Percentiles rank a stretch among this genome's conserved stretches.
Conservation (phyloP, 2,797 vertebrate genomes). For the Carapus acus region DNA sequence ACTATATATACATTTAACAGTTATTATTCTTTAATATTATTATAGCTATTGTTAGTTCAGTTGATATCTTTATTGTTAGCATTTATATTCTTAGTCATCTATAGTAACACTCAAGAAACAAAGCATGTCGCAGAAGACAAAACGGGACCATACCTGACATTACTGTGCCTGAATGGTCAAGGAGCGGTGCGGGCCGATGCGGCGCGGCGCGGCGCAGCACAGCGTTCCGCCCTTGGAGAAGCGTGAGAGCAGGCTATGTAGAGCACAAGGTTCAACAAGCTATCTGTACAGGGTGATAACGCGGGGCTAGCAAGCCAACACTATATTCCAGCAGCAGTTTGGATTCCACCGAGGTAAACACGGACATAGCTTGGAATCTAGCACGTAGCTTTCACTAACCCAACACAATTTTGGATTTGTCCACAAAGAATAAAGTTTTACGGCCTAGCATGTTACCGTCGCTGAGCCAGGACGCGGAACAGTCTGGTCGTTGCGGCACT, state of each 20-base stretch:
- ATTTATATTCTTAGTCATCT: slow-evolving; percentile 62
- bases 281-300: slow-evolving; percentile 72
- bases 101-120: slow-evolving; percentile 68
- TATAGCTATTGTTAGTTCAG: slow-evolving; percentile 60
- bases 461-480: slow-evolving; percentile 34
- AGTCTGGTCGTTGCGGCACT: slow-evolving; percentile 33
- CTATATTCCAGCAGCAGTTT: slow-evolving; percentile 66
- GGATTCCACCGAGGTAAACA: slow-evolving; percentile 67
- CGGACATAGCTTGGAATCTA: slow-evolving; percentile 64
- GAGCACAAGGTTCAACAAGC: slow-evolving; percentile 68
- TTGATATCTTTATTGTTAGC: slow-evolving; percentile 51
- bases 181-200: too few species aligned
- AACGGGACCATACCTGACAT: slow-evolving; percentile 77
- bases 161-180: slow-evolving; percentile 74
- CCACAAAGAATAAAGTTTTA: slow-evolving; percentile 46
- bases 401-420: slow-evolving; percentile 55
- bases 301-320: slow-evolving; percentile 58
- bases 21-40: slow-evolving; percentile 64
- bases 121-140: slow-evolving; percentile 77
- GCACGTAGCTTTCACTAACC: slow-evolving; percentile 60
- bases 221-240: slow-evolving; percentile 67
- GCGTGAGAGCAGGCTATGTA: slow-evolving; percentile 70
- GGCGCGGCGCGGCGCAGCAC: slow-evolving; percentile 48
- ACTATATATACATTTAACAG: slow-evolving; percentile 77
- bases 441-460: slow-evolving; percentile 26